These are phyloP conservation scores for Cyclophora albipunctata DNA, from an alignment of 2,888 invertebrate species.

Conservation along the genomic window DNA sequence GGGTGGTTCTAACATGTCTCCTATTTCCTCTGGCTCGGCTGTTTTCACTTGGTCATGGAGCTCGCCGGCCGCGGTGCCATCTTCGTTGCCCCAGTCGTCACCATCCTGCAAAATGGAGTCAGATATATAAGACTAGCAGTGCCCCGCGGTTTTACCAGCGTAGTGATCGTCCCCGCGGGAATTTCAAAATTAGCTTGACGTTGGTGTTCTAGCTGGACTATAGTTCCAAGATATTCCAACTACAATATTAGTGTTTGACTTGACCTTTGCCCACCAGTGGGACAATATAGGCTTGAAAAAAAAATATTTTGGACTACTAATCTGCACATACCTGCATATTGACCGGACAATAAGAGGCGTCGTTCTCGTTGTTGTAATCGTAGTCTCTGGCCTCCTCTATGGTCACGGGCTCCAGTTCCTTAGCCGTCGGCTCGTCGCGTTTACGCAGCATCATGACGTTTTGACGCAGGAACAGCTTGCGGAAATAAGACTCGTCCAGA, in stretches of 20 bases:
- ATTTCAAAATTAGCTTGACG: no score
- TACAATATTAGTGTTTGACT: no score
- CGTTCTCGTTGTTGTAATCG: constrained; percentile 68
- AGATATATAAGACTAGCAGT: not conserved
- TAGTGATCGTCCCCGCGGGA: no score
- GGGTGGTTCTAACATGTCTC: constrained; percentile 79
- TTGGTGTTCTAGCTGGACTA: no score
- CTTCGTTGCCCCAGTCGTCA: constrained; percentile 63
- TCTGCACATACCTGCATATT: constrained; percentile 35
- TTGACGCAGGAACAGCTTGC: constrained; percentile 54
- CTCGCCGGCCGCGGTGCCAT: constrained; percentile 47
- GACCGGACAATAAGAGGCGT: constrained; percentile 64
- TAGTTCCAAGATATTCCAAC: no score
- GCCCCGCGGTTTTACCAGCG: no score
- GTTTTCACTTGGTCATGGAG: constrained; percentile 49
- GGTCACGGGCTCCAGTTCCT: constrained; percentile 36
- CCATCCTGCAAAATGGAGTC: constrained; percentile 39
- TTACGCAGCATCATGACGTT: constrained; percentile 48
- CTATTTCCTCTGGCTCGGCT: constrained; percentile 49
- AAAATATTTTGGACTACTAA: no score
- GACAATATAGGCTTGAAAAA: no score
- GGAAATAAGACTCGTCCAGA: constrained; percentile 61
- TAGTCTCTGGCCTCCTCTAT: constrained; percentile 54
- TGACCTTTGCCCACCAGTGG: no score
- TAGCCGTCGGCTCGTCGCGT: constrained; percentile 30